phyloP scores from a whole-genome alignment of 2,113 vertebrate genomes.

The Aphelocoma coerulescens region DNA sequence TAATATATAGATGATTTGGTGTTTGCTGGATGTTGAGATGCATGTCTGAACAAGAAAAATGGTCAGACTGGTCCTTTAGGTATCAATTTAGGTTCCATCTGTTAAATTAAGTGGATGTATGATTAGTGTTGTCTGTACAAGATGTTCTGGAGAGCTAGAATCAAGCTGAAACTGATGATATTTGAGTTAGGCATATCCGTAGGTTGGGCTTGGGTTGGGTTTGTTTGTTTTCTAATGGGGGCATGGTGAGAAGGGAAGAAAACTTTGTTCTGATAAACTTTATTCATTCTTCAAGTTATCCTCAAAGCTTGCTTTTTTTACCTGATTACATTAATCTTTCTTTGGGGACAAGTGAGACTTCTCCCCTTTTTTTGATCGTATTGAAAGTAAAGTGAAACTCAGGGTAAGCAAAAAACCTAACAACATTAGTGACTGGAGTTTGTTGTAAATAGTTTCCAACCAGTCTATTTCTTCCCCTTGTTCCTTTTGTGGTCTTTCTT shows the following conservation, averaged over 20 bases:
- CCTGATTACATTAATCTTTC: background rate
- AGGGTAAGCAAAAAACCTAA: background rate
- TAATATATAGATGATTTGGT: background rate
- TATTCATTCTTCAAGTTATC: background rate
- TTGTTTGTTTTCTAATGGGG: background rate
- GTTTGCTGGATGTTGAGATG: background rate
- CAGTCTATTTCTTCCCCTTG: background rate
- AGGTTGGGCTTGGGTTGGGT: background rate
- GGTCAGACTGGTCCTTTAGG: background rate
- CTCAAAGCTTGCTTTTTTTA: background rate
- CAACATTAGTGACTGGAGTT: background rate
- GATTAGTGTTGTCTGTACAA: background rate
- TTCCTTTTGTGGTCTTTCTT: background rate
- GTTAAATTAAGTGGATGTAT: background rate
- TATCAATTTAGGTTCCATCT: background rate
- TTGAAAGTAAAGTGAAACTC: background rate
- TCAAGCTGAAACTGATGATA: background rate
- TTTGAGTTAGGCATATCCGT: background rate
- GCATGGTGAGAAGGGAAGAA: background rate
- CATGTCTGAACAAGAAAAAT: background rate
- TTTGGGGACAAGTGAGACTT: background rate
- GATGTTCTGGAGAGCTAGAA: background rate
- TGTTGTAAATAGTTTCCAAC: background rate
- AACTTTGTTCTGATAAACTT: background rate
- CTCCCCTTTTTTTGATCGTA: background rate